Conservation (phyloP, 2,797 vertebrate species). For the Coluber constrictor region DNA sequence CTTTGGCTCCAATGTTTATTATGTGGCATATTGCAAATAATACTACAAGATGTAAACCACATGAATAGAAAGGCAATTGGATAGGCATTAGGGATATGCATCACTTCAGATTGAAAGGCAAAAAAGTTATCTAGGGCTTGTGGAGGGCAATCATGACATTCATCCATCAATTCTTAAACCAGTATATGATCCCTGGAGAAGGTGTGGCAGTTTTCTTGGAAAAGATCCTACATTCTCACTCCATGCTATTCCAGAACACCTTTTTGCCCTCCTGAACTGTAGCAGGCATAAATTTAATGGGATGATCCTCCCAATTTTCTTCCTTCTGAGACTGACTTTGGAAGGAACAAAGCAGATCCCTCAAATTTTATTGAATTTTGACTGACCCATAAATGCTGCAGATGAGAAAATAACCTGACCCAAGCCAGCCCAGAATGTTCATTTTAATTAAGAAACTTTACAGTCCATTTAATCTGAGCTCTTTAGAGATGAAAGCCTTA, state of each 20-base stretch:
- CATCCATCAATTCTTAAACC: not conserved
- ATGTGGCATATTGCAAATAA: not conserved
- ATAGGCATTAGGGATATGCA: not conserved
- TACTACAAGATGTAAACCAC: not conserved
- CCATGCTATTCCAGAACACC: not conserved
- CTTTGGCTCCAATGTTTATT: not conserved
- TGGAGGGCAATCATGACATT: not conserved
- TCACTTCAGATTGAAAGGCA: not conserved
- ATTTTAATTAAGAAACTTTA: slow-evolving; percentile 68
- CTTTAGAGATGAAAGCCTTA: slow-evolving; percentile 64
- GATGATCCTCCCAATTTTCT: not conserved
- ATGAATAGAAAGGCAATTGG: not conserved
- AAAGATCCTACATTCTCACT: not conserved
- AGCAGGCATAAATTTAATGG: not conserved
- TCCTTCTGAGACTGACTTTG: not conserved
- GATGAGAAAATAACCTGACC: slow-evolving; percentile 52
- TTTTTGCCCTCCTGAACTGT: not conserved
- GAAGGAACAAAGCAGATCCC: not conserved
- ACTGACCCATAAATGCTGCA: slow-evolving; percentile 36
- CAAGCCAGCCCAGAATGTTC: slow-evolving; percentile 50
- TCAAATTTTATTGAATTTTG: slow-evolving; percentile 47
- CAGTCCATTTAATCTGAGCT: slow-evolving; percentile 62
- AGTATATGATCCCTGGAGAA: not conserved
- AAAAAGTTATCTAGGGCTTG: not conserved
- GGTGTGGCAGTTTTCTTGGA: not conserved